These are phyloP conservation scores for Dioctria linearis DNA, from an alignment of 2,888 invertebrate genomes.

Conservation along the genomic window DNA sequence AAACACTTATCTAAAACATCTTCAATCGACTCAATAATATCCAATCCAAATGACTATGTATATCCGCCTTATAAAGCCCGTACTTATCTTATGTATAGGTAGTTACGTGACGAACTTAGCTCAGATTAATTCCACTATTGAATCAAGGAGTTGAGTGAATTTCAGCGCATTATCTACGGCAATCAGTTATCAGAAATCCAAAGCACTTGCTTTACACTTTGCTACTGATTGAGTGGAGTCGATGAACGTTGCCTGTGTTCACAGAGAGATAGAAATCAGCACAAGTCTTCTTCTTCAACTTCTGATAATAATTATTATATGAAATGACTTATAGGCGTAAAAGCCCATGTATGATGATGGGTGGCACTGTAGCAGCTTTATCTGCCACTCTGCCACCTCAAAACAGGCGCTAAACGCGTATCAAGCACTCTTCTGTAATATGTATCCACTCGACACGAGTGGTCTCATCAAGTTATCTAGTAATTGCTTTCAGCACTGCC, in stretches of 20 bases:
- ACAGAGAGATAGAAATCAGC: background rate
- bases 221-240: background rate
- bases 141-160: constrained; percentile 43
- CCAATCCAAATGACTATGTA: too few relatives aligned
- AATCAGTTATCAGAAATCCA: constrained; percentile 23
- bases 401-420: constrained; percentile 24
- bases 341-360: background rate
- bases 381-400: constrained; percentile 4
- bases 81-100: constrained; percentile 1
- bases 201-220: background rate
- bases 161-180: constrained; percentile 19
- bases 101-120: constrained; percentile 20
- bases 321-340: background rate
- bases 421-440: constrained; percentile 23
- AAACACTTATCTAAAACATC: too few relatives aligned
- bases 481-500: constrained; percentile 37
- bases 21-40: too few relatives aligned
- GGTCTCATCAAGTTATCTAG: constrained; percentile 42
- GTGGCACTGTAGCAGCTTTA: background rate
- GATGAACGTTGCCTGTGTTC: too few relatives aligned
- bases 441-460: constrained; percentile 49
- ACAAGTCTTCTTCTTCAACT: background rate
- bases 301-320: constrained; percentile 13
- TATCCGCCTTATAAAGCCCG: background rate
- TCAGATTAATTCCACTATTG: constrained; percentile 15